Evolutionary conservation across 1,140 invertebrate species (phyloP), one percentile per base, ranked within the genome.

Genomic region (Grapholita molesta): DNA sequence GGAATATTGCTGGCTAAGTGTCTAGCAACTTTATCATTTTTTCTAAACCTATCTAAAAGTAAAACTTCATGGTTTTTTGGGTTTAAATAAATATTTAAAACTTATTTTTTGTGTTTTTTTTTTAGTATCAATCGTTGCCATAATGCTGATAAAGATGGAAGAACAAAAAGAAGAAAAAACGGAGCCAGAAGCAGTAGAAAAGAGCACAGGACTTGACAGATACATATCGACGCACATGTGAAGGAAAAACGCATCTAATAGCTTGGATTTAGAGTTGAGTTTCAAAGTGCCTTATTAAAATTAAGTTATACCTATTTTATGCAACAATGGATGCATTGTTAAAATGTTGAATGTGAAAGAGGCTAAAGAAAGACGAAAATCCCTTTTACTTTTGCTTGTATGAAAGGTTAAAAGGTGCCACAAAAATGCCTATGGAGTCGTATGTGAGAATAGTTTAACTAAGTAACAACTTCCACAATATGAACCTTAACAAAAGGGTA

Each of bases 151-250:
- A n/a, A 86, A 86, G 57, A 30, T 88, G 55, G 88, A 86, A 73
- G 78, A 85, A 55, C 55, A 71, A 15, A 65, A 38, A n/a, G 74
- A 79, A 70, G 78, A 77, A 8, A 84, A 79, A 70, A 73, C 74
- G 61, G 83, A 84, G 15, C 68, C 78, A 18, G 75, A 68, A 15
- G 55, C 28, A 1, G 55, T 18, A 25, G 85, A 86, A 32, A 90
- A 90, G 71, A 82, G 74, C 30, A 72, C 74, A 8, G 79, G 77
- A 2, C 69, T 88, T 30, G 88, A 90, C 48, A 80, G 85, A 76
- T 88, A 86, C 57, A 88, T 90, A 69, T 88, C 88, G 3, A 90
- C 88, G 3, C 83, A 90, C 57, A 90, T 90, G 86, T 90, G 87
- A 75, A 33, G 15, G 33, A 55, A 38, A 53, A n/a, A 66, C 33